Conservation (phyloP, 1,140 invertebrate species). For the Leguminivora glycinivorella region DNA sequence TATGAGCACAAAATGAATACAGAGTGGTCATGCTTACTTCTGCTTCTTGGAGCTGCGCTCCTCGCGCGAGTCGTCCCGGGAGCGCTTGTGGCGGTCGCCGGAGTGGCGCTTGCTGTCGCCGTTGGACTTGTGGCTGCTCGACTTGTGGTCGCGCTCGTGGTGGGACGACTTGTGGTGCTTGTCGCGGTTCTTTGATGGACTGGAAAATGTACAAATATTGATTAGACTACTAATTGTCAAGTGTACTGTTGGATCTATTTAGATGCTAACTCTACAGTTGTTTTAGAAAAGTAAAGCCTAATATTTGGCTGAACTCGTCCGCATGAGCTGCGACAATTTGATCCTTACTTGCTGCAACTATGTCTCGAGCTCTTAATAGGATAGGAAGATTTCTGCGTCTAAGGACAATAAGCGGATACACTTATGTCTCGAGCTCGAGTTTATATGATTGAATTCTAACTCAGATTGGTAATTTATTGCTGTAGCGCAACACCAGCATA, state of each 20-base stretch:
- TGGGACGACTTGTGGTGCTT: constrained; percentile 68
- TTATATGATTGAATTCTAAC: too few species aligned
- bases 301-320: too few species aligned
- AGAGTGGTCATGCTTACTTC: constrained; percentile 71
- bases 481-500: constrained; percentile 51
- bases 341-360: too few species aligned
- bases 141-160: constrained; percentile 47
- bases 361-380: too few species aligned
- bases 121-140: constrained; percentile 60
- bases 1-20: too few species aligned
- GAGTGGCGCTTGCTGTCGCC: constrained; percentile 77
- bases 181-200: constrained; percentile 75
- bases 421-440: too few species aligned
- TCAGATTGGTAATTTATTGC: constrained; percentile 47
- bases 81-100: constrained; percentile 81
- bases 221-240: not conserved
- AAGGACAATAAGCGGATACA: too few species aligned
- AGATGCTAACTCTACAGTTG: too few species aligned
- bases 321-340: too few species aligned
- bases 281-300: too few species aligned
- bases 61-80: constrained; percentile 86
- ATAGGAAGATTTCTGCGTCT: too few species aligned
- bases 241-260: too few species aligned
- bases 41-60: constrained; percentile 84
- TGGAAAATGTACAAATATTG: constrained; percentile 40